Evolutionary conservation across 2,113 vertebrate genomes (phyloP).

Genomic region (Hipposideros armiger): DNA sequence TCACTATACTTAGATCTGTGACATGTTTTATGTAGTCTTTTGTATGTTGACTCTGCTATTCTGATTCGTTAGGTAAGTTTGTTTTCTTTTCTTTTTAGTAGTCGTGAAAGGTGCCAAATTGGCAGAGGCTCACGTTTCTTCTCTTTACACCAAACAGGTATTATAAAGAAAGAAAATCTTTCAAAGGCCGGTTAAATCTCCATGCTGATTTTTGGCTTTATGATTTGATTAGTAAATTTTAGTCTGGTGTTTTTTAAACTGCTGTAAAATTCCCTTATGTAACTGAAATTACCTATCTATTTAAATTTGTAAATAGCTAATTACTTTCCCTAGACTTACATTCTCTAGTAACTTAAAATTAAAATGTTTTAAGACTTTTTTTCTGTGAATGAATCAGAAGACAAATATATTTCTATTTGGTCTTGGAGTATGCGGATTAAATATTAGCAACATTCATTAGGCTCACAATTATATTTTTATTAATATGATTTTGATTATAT

Average conservation of each 20-base stretch:
- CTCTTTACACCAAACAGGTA: conserved; percentile 77
- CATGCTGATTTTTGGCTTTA: conserved; percentile 80
- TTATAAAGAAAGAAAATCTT: conserved; percentile 84
- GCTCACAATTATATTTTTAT: conserved; percentile 44
- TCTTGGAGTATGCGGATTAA: conserved; percentile 24
- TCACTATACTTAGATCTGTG: conserved; percentile 58
- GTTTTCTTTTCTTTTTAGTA: conserved; percentile 85
- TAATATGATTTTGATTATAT: conserved; percentile 56
- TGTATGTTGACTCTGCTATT: conserved; percentile 83
- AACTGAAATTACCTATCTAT: conserved; percentile 61
- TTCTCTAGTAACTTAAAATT: conserved; percentile 59
- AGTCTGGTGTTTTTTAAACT: conserved; percentile 53
- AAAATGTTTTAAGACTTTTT: conserved; percentile 56
- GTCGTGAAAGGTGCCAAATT: conserved; percentile 84
- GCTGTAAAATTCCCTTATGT: conserved; percentile 61
- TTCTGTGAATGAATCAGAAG: conserved; percentile 71
- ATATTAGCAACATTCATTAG: conserved; percentile 54
- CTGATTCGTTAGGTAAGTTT: conserved; percentile 84
- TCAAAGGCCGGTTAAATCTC: conserved; percentile 81
- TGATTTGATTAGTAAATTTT: conserved; percentile 68
- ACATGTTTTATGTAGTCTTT: conserved; percentile 76
- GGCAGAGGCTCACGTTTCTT: conserved; percentile 84
- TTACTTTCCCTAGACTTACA: conserved; percentile 55
- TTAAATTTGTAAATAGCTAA: conserved; percentile 56
- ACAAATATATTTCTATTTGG: background rate